Conservation (phyloP, 92 coral and sea anemone genomes). For the Umimayanthus chanpuru region DNA sequence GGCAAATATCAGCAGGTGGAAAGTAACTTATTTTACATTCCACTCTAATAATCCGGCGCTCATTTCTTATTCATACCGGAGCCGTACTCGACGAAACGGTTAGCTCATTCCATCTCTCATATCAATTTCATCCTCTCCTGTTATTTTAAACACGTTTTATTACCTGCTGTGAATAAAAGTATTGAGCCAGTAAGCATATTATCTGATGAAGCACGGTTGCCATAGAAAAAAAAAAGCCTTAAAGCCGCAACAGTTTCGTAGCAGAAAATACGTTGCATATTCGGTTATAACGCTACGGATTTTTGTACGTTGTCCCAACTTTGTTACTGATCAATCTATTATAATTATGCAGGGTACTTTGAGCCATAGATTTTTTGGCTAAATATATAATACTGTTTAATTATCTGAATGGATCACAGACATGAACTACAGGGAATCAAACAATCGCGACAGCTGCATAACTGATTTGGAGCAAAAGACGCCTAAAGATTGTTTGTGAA, state of each 20-base stretch:
- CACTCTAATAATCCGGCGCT: neutral
- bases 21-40: neutral
- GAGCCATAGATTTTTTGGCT: neutral
- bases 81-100: neutral
- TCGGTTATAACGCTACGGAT: neutral
- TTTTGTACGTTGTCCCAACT: neutral
- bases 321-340: neutral
- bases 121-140: neutral
- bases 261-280: neutral
- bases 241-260: neutral
- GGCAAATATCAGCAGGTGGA: neutral
- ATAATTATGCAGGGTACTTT: neutral
- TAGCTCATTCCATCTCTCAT: neutral
- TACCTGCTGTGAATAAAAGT: neutral
- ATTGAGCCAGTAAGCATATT: neutral
- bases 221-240: neutral
- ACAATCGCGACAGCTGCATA: neutral
- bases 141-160: neutral
- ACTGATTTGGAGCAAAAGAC: neutral
- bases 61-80: conserved; percentile 10
- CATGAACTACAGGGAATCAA: neutral
- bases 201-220: neutral
- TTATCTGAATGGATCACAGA: neutral
- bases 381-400: neutral
- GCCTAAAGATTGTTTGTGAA: neutral